These are phyloP conservation scores for Amblyopsis hoosieri DNA, from an alignment of 2,797 vertebrate genomes.

Conservation along the genomic window DNA sequence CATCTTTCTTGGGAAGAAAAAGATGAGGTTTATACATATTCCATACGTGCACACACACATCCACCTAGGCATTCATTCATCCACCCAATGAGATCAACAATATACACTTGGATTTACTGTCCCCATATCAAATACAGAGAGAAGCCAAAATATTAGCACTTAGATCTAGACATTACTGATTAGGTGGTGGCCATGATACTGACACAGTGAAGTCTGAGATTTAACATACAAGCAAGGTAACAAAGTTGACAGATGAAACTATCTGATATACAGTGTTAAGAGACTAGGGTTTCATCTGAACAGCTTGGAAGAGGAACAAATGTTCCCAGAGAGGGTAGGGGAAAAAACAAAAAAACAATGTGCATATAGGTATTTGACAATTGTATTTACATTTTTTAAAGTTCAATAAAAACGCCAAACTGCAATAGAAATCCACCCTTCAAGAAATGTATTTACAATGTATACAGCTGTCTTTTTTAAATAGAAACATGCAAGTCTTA, in stretches of 20 bases:
- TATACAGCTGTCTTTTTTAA: constrained; percentile 83
- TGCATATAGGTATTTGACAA: constrained; percentile 79
- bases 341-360: constrained; percentile 48
- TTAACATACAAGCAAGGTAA: constrained; percentile 59
- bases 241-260: constrained; percentile 57
- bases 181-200: constrained; percentile 60
- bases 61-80: constrained; percentile 25
- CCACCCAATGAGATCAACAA: constrained; percentile 52
- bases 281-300: constrained; percentile 62
- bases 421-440: constrained; percentile 83
- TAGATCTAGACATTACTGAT: constrained; percentile 67
- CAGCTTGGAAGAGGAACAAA: constrained; percentile 56
- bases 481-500: constrained; percentile 86
- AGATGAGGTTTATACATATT: constrained; percentile 51
- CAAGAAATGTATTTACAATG: constrained; percentile 85
- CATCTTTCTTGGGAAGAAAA: constrained; percentile 56
- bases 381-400: constrained; percentile 80
- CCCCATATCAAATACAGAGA: constrained; percentile 76
- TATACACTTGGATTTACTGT: constrained; percentile 69
- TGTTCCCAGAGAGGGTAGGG: constrained; percentile 35
- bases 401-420: constrained; percentile 83
- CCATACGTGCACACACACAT: constrained; percentile 53
- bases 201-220: constrained; percentile 51
- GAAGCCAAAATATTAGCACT: constrained; percentile 72
- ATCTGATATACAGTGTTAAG: constrained; percentile 69